Evolutionary conservation across 1,140 invertebrate genomes (phyloP).

Genomic region (Agraylea sexmaculata): DNA sequence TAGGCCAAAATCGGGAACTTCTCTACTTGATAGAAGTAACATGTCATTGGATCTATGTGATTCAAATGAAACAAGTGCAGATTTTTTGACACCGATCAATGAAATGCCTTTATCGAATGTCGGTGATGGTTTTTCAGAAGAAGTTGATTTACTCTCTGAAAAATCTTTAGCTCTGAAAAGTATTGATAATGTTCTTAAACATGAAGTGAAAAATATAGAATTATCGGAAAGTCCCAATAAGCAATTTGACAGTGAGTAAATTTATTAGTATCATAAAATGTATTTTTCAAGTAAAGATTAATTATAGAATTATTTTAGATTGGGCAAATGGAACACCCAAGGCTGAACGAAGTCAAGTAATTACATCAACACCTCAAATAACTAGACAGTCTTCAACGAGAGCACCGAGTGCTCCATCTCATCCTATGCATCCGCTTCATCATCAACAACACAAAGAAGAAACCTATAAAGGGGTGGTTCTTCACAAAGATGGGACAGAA

Average conservation of each 20-base stretch:
- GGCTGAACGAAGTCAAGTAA: slow-evolving; percentile 25
- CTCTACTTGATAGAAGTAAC: slow-evolving; percentile 30
- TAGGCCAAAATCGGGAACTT: slow-evolving; percentile 18
- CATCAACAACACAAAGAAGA: slow-evolving; percentile 28
- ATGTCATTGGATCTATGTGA: slow-evolving; percentile 37
- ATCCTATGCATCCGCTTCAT: slow-evolving; percentile 19
- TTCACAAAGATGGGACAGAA: slow-evolving; percentile 36
- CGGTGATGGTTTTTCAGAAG: slow-evolving; percentile 15
- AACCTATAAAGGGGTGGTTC: slow-evolving; percentile 33
- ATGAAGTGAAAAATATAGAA: slow-evolving; percentile 16
- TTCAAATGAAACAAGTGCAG: slow-evolving; percentile 39
- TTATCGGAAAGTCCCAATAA: slow-evolving; percentile 14
- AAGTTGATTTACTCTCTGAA: slow-evolving; percentile 14
- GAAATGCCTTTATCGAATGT: slow-evolving; percentile 37
- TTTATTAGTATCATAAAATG: too few species aligned
- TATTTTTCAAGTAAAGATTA: too few species aligned
- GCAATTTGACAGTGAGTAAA: slow-evolving; percentile 14
- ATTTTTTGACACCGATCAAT: slow-evolving; percentile 39
- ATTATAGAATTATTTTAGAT: too few species aligned
- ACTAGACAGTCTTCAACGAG: slow-evolving; percentile 5
- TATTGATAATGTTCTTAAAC: slow-evolving; percentile 13
- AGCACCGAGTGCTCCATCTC: slow-evolving; percentile 14
- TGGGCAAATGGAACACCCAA: slow-evolving; percentile 13
- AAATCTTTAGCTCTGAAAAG: slow-evolving; percentile 13
- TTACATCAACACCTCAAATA: slow-evolving; percentile 32